Conservation (phyloP, 2,113 vertebrate genomes). For the Centropus unirufus region DNA sequence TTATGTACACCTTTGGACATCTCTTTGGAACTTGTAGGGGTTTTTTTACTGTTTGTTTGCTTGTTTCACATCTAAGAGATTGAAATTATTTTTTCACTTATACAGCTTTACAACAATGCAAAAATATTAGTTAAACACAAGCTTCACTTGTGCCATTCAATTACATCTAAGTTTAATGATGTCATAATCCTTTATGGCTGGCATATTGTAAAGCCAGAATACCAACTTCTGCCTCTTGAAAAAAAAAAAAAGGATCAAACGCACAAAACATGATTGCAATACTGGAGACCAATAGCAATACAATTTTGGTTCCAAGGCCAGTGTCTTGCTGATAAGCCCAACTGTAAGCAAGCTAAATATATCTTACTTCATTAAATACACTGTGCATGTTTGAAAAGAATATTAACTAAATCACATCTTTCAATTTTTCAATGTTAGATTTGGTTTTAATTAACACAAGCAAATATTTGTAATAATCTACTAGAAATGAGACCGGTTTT, state of each 20-base stretch:
- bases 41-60: background rate
- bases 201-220: background rate
- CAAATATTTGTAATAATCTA: background rate
- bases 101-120: background rate
- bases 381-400: constrained; percentile 3
- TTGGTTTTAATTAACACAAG: background rate
- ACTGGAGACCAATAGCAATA: background rate
- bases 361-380: background rate
- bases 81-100: background rate
- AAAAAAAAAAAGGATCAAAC: background rate
- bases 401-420: background rate
- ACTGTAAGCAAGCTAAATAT: background rate
- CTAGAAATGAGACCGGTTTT: background rate
- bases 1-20: background rate
- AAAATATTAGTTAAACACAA: background rate
- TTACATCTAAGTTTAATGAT: background rate
- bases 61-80: background rate
- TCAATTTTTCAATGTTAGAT: background rate
- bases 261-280: background rate
- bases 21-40: background rate
- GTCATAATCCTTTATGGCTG: background rate
- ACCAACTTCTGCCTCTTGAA: background rate
- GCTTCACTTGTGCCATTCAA: background rate
- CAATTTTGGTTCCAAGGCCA: background rate
- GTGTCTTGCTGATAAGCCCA: constrained; percentile 11